Evolutionary conservation across 2,113 vertebrate genomes (phyloP), one percentile per base, ranked within the genome.

Genomic region (Lichenostomus cassidix): DNA sequence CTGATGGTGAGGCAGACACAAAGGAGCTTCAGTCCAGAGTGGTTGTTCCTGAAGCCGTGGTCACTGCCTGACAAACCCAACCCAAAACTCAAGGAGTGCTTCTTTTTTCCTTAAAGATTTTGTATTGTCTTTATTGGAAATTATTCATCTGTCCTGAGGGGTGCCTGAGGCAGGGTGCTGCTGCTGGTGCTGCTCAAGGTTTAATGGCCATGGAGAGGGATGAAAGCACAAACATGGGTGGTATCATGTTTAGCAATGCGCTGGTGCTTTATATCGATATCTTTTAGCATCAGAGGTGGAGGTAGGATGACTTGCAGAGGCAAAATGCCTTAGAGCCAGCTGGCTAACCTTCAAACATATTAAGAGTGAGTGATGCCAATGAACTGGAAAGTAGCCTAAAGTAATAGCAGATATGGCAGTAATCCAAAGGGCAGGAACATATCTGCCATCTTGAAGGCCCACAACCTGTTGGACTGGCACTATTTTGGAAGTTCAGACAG

Each of bases 351-450:
- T 90, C 96, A 94, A 93, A 80, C 70, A 19, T 75, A 59, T 64
- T 76, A 84, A 53, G 33, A 82, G 81, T 58, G 82, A 74, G 63
- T 44, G 44, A 44, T 94, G 83, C 83, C 95, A 89, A 80, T 49
- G n/a, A 87, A 58, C 55, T 87, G 93, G 78, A 64, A 83, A 79
- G 81, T 4, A 76, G 92, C 58, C 69, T 74, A 20, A 87, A 92
- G 65, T 96, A 96, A 96, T 81, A 93, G 94, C 85, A 94, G 83
- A 49, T 80, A 28, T 68, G 95, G 94, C 93, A 71, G 37, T 23
- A 39, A 58, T 83, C 92, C 88, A 95, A 65, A 60, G 71, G 78
- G 88, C 78, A 87, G 74, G 64, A 91, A 56, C 1, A 1, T 49
- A 76, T 53, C 65, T 79, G 59, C 71, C 49, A 23, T 77, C 81